Evolutionary conservation across 2,797 vertebrate genomes (phyloP).

Genomic region (Labroides dimidiatus): DNA sequence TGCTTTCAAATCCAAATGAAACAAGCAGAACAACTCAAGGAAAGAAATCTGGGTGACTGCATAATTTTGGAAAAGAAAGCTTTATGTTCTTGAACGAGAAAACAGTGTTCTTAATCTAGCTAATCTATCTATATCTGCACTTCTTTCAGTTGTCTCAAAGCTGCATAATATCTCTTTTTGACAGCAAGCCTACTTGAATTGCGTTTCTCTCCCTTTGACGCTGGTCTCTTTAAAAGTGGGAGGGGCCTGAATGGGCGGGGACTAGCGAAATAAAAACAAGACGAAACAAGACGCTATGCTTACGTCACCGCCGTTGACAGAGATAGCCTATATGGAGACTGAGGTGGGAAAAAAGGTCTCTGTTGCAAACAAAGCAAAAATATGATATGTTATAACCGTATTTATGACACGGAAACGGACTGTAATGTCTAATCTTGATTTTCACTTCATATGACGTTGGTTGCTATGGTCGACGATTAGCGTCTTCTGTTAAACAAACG

Average conservation of each 20-base stretch:
- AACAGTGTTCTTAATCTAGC: no score
- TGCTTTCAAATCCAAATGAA: no score
- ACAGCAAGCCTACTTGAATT: no score
- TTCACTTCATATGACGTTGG: neutral
- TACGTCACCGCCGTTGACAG: conserved; percentile 65
- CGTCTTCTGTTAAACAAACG: conserved; percentile 23
- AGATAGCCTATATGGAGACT: conserved; percentile 57
- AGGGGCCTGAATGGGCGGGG: conserved; percentile 57
- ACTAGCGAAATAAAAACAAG: conserved; percentile 72
- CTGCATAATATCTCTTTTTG: no score
- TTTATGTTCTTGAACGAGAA: no score
- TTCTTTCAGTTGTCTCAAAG: no score
- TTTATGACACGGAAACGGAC: neutral
- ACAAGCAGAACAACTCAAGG: no score
- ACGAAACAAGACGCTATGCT: conserved; percentile 55
- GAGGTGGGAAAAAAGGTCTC: conserved; percentile 38
- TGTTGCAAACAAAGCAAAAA: conserved; percentile 24
- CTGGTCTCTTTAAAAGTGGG: conserved; percentile 38
- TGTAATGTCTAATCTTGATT: neutral
- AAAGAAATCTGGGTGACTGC: no score
- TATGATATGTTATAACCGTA: neutral
- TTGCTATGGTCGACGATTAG: conserved; percentile 5
- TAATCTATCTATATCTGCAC: no score
- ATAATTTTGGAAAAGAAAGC: no score
- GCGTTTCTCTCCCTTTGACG: neutral